Evolutionary conservation across 1,140 invertebrate species (phyloP), one percentile per base, ranked within the genome.

Genomic region (Drosophila azteca): DNA sequence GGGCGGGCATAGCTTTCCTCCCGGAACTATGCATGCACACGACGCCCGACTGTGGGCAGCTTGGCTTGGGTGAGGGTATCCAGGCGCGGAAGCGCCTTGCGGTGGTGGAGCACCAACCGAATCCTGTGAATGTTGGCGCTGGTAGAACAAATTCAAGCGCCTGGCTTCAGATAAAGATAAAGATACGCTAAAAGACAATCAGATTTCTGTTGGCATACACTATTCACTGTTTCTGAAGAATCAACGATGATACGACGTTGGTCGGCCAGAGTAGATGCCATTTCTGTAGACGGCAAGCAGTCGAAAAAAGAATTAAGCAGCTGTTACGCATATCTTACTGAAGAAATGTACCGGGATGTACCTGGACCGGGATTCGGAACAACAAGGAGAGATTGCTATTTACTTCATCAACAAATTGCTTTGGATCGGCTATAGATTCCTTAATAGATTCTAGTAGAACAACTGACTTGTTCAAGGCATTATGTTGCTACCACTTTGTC

Each of bases 11-110:
- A 15, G 43, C 7, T 2, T 90, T 79, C 54, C 55, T 63, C 52
- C 35, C 91, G 52, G 76, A 83, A 58, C 90, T 93, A 57, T 93
- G 93, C 0, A 68, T 78, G n/a, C 92, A 20, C 17, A 20, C 17
- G 92, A 3, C 92, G 92, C 2, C 92, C 92, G 50, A 90, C 84
- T 53, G 78, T 93, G 98, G 97, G 0, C 98, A 99, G 90, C 92
- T 99, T 3, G 98, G 98, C 0, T 93, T 98, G 0, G 97, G 97
- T 0, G 95, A 95, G 73, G 95, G 98, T 92, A 54, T 90, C 1
- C 90, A 96, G 64, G 97, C 98, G 91, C 96, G 95, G 65, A 93
- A 92, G 49, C 94, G 95, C 78, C 95, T 95, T 7, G 92, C 94
- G 7, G 73, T 94, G 26, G 94, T 98, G 26, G 90, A 94, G 4